Evolutionary conservation across 1,140 invertebrate genomes (phyloP).

Genomic region (Aphidius gifuensis): DNA sequence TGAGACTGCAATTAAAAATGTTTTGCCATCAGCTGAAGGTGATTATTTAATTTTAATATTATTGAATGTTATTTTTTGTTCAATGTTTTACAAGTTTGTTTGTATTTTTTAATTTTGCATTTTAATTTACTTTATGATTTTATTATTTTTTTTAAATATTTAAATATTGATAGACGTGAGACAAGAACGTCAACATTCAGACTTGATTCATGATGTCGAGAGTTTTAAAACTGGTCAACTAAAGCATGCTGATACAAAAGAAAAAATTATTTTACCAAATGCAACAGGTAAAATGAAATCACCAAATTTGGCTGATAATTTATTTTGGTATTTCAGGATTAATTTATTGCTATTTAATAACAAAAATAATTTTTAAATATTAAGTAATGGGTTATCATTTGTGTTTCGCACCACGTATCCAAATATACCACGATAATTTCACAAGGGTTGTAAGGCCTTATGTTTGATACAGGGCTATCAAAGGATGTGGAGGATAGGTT

Average conservation of each 20-base stretch:
- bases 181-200: slow-evolving; percentile 70
- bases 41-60: slow-evolving; percentile 30
- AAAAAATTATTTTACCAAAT: slow-evolving; percentile 77
- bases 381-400: no score
- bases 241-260: slow-evolving; percentile 72
- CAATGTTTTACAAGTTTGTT: no score
- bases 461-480: no score
- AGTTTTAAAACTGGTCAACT: slow-evolving; percentile 67
- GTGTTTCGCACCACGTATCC: no score
- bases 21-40: slow-evolving; percentile 87
- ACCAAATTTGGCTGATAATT: neutral
- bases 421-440: no score
- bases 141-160: slow-evolving; percentile 2
- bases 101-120: no score
- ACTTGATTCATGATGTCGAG: slow-evolving; percentile 71
- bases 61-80: slow-evolving; percentile 13
- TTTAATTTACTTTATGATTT: neutral
- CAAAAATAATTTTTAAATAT: no score
- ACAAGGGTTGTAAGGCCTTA: no score
- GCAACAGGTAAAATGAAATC: slow-evolving; percentile 64
- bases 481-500: no score
- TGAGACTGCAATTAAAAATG: slow-evolving; percentile 80
- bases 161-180: slow-evolving; percentile 63
- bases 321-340: neutral
- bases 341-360: neutral